Evolutionary conservation across 2,888 invertebrate species (phyloP).

Genomic region (Tridacna gigas): DNA sequence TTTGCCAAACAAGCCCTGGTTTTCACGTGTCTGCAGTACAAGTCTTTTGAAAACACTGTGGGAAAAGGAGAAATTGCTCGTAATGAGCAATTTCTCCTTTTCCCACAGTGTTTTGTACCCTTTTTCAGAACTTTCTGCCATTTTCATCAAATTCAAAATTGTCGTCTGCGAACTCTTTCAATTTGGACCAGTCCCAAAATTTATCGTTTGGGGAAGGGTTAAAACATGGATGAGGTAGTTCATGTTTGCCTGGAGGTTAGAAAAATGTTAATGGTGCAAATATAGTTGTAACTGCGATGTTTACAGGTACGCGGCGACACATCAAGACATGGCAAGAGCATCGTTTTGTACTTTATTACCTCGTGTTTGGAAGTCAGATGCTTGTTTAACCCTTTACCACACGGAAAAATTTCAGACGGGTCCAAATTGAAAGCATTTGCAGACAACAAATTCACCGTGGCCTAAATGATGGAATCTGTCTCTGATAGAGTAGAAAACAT

Average conservation of each 20-base stretch:
- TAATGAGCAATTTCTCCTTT: not conserved
- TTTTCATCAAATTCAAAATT: not conserved
- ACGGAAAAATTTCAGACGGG: too few species aligned
- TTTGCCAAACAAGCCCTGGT: too few species aligned
- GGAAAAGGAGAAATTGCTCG: not conserved
- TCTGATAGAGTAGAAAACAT: too few species aligned
- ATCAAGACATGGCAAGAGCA: conserved; percentile 9
- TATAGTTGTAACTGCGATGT: conserved; percentile 8
- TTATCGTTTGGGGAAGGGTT: too few species aligned
- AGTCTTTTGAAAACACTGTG: not conserved
- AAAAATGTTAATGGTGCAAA: conserved; percentile 15
- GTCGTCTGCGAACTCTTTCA: too few species aligned
- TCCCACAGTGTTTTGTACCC: not conserved
- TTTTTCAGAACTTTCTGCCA: not conserved
- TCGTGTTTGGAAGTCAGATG: not conserved
- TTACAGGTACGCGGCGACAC: conserved; percentile 4
- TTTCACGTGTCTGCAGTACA: too few species aligned
- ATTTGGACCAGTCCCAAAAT: too few species aligned
- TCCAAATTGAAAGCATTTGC: too few species aligned
- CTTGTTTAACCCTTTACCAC: too few species aligned
- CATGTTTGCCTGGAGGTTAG: not conserved
- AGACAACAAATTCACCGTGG: too few species aligned
- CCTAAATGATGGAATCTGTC: too few species aligned
- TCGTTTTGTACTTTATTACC: conserved; percentile 8
- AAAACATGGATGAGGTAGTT: too few species aligned